Conservation (phyloP, 2,888 invertebrate species). For the Candidula unifasciata region DNA sequence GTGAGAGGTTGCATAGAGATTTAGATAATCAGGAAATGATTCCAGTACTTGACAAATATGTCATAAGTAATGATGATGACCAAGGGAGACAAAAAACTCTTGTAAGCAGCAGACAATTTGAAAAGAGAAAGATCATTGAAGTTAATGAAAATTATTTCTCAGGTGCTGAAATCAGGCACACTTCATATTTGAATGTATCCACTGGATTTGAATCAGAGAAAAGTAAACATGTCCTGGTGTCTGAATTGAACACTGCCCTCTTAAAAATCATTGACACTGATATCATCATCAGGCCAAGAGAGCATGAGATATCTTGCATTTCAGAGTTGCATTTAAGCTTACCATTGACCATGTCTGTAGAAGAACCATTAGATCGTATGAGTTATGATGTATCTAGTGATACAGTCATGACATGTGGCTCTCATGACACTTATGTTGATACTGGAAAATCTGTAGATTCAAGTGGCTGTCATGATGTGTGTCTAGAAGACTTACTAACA, state of each 20-base stretch:
- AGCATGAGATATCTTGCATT: neutral
- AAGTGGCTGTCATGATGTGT: constrained; percentile 22
- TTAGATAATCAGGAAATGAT: no score
- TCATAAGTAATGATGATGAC: neutral
- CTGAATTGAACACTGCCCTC: constrained; percentile 31
- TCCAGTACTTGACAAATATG: neutral
- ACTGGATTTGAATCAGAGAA: neutral
- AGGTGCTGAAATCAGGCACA: constrained; percentile 12
- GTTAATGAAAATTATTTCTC: constrained; percentile 22
- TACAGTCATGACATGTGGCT: constrained; percentile 20
- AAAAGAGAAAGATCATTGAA: constrained; percentile 28
- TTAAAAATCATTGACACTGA: constrained; percentile 36
- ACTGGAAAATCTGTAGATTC: constrained; percentile 35
- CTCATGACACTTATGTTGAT: constrained; percentile 29
- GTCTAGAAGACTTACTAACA: neutral
- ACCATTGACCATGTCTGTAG: neutral
- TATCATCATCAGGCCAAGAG: neutral
- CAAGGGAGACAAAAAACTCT: neutral
- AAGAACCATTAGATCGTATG: constrained; percentile 15
- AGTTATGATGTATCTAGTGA: constrained; percentile 39
- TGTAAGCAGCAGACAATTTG: neutral
- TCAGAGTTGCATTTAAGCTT: constrained; percentile 6
- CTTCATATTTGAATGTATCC: constrained; percentile 4
- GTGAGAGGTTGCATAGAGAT: no score
- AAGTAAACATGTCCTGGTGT: neutral